A percentile compares a stretch with the other conserved stretches of the same genome.
Conservation (phyloP, 1,140 invertebrate species). For the Pygmarrhopalites habei region DNA sequence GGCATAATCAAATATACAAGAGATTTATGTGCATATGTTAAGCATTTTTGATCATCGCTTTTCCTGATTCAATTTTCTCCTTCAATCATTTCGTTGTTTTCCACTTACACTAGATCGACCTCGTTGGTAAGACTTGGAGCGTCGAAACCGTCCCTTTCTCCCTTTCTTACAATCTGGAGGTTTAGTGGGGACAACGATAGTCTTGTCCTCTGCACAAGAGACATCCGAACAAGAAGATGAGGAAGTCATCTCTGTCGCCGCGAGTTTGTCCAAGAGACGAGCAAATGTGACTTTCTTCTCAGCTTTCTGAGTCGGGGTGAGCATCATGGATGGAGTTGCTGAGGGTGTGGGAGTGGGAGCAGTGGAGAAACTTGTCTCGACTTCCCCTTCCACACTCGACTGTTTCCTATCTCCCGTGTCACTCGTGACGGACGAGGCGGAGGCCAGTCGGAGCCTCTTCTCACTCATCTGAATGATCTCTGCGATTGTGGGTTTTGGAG, state of each 20-base stretch:
- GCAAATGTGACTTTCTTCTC: slow-evolving; percentile 71
- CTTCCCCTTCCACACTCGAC: slow-evolving; percentile 40
- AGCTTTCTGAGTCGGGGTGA: slow-evolving; percentile 53
- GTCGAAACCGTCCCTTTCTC: slow-evolving; percentile 33
- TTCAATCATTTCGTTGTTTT: no score
- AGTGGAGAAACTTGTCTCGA: slow-evolving; percentile 51
- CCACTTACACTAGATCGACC: slow-evolving; percentile 50
- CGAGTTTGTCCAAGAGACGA: slow-evolving; percentile 59
- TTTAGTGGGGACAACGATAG: slow-evolving; percentile 13
- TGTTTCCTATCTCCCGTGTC: slow-evolving; percentile 38
- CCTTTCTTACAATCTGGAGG: slow-evolving; percentile 30
- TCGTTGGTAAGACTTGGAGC: slow-evolving; percentile 50
- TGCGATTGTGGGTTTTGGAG: slow-evolving; percentile 43
- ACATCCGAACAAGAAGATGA: slow-evolving; percentile 42
- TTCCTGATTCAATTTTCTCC: no score
- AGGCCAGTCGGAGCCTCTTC: slow-evolving; percentile 40
- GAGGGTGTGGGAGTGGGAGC: not conserved
- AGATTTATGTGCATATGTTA: no score
- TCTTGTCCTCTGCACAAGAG: slow-evolving; percentile 40
- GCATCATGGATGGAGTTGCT: slow-evolving; percentile 3
- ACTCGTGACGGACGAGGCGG: slow-evolving; percentile 22
- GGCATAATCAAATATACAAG: no score
- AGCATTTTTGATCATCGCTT: no score
- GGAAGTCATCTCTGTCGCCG: slow-evolving; percentile 58
- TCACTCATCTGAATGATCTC: slow-evolving; percentile 63